Evolutionary conservation across 2,797 vertebrate genomes (phyloP).

Genomic region (Microtus obscurus): DNA sequence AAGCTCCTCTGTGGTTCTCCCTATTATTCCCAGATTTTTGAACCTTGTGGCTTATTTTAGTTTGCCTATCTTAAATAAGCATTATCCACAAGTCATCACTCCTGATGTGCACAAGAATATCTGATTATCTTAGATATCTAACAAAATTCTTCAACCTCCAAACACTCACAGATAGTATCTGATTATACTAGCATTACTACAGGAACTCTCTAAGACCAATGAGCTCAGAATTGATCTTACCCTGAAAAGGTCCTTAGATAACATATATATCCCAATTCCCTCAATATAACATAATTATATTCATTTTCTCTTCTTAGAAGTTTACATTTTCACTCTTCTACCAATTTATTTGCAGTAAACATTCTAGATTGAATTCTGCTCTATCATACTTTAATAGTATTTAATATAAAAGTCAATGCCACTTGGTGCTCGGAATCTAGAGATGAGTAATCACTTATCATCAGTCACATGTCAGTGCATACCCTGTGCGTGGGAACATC

Average conservation of each 20-base stretch:
- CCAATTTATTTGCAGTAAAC: not conserved
- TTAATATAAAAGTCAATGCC: not conserved
- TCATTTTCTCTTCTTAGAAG: not conserved
- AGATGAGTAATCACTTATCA: rapidly evolving
- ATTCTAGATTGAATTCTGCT: not conserved
- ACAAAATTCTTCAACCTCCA: not conserved
- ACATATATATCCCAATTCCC: too few species aligned
- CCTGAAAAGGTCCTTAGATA: not conserved
- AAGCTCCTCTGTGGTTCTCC: not conserved
- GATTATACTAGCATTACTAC: rapidly evolving
- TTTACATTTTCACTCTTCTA: not conserved
- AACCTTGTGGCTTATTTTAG: not conserved
- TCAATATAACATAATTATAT: too few species aligned
- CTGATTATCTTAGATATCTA: not conserved
- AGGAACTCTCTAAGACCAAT: not conserved
- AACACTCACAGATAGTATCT: not conserved
- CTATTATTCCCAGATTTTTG: not conserved
- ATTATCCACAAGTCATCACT: not conserved
- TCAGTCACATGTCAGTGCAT: not conserved
- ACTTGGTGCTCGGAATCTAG: not conserved
- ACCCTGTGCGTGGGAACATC: not conserved
- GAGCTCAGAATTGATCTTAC: not conserved
- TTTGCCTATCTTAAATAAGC: not conserved
- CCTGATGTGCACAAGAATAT: not conserved
- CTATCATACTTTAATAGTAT: not conserved